phyloP scores from a whole-genome alignment of 2,113 vertebrate genomes.

The Callocephalon fimbriatum region DNA sequence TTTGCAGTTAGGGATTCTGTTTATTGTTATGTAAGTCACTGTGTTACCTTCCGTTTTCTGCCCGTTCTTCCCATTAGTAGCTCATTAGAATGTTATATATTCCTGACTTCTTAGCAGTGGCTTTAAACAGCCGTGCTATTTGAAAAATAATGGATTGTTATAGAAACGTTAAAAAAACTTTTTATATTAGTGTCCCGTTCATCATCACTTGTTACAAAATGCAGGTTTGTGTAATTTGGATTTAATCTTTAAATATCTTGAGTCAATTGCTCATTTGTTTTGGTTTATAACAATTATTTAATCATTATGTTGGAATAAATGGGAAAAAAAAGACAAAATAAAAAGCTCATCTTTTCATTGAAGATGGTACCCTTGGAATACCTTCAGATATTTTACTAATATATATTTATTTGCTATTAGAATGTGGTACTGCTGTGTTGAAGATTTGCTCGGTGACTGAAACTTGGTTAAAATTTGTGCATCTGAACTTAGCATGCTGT shows the following conservation, averaged over 20 bases:
- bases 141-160: slow-evolving; percentile 18
- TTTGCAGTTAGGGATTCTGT: slow-evolving; percentile 34
- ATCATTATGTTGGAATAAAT: slow-evolving; percentile 62
- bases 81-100: neutral
- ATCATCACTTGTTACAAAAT: slow-evolving; percentile 42
- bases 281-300: slow-evolving; percentile 43
- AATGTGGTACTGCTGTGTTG: slow-evolving; percentile 26
- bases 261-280: slow-evolving; percentile 43
- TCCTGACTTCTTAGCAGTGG: slow-evolving; percentile 20
- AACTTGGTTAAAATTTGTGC: slow-evolving; percentile 28
- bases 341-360: slow-evolving; percentile 58
- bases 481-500: slow-evolving; percentile 46
- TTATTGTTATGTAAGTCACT: slow-evolving; percentile 24
- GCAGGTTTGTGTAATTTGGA: slow-evolving; percentile 53
- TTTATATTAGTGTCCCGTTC: slow-evolving; percentile 15
- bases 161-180: neutral
- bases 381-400: slow-evolving; percentile 24
- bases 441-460: slow-evolving; percentile 34
- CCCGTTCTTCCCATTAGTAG: neutral
- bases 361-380: slow-evolving; percentile 38
- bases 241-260: slow-evolving; percentile 37
- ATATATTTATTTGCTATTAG: slow-evolving; percentile 31
- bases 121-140: slow-evolving; percentile 42
- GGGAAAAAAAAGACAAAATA: slow-evolving; percentile 54
- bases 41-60: slow-evolving; percentile 14